Evolutionary conservation across 2,888 invertebrate species (phyloP).

Genomic region (Conchocele bisecta): DNA sequence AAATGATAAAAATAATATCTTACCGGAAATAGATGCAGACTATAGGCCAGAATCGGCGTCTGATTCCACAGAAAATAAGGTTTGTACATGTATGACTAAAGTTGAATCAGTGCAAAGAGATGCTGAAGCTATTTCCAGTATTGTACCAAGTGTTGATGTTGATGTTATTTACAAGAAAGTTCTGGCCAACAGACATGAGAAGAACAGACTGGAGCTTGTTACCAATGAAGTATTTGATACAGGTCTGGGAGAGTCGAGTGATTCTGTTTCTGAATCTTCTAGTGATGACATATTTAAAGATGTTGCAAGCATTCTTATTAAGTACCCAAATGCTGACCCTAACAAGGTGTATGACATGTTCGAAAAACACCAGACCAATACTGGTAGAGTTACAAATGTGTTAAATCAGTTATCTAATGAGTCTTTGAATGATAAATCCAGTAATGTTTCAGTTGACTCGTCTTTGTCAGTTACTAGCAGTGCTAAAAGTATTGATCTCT

Average conservation of each 20-base stretch:
- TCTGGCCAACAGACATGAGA: slow-evolving; percentile 52
- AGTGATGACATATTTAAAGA: slow-evolving; percentile 56
- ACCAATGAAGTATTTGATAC: slow-evolving; percentile 67
- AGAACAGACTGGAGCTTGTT: slow-evolving; percentile 69
- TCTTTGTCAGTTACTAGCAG: slow-evolving; percentile 13
- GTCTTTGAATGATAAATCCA: background rate
- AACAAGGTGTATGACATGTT: slow-evolving; percentile 59
- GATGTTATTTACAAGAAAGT: slow-evolving; percentile 64
- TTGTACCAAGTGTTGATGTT: slow-evolving; percentile 61
- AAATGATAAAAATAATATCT: too few relatives aligned
- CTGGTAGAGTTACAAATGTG: slow-evolving; percentile 54
- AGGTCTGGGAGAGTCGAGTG: slow-evolving; percentile 1
- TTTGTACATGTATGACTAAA: slow-evolving; percentile 43
- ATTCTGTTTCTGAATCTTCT: background rate
- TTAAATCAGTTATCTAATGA: slow-evolving; percentile 38
- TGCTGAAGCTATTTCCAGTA: slow-evolving; percentile 60
- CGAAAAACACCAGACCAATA: slow-evolving; percentile 31
- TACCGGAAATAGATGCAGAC: too few relatives aligned
- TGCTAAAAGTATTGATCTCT: slow-evolving; percentile 29
- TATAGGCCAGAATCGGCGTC: too few relatives aligned
- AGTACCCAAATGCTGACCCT: slow-evolving; percentile 49
- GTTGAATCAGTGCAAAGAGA: slow-evolving; percentile 67
- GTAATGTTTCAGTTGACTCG: slow-evolving; percentile 5
- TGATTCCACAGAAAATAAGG: too few relatives aligned
- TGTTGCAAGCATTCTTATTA: slow-evolving; percentile 60